Evolutionary conservation across 2,113 vertebrate species (phyloP).

Genomic region (Ictalurus punctatus): DNA sequence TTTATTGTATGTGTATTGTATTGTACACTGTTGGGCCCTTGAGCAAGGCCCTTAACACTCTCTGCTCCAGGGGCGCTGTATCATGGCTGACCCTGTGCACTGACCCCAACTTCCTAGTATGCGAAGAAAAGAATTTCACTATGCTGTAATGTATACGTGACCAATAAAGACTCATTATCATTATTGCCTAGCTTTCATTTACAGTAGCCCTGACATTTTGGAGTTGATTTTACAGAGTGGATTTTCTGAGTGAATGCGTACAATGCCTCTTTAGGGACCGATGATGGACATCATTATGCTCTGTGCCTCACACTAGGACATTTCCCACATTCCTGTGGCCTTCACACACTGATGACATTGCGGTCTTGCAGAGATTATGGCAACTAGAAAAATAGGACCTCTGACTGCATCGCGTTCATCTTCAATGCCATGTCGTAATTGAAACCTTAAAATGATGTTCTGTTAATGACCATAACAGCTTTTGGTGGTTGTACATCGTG

Average conservation of each 20-base stretch:
- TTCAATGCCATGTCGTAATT: not conserved
- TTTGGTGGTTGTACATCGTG: not conserved
- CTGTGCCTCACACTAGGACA: not conserved
- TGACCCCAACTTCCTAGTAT: no score
- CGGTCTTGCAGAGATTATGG: not conserved
- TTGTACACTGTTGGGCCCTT: no score
- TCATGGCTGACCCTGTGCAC: no score
- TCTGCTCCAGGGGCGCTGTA: no score
- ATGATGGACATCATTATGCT: not conserved
- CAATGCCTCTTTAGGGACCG: not conserved
- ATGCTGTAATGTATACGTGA: no score
- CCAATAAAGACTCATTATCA: no score
- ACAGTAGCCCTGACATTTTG: not conserved
- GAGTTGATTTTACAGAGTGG: not conserved
- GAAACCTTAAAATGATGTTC: not conserved
- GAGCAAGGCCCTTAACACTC: no score
- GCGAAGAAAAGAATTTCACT: no score
- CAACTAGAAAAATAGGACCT: not conserved
- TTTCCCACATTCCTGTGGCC: not conserved
- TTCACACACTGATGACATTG: not conserved
- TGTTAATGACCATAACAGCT: not conserved
- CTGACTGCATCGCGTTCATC: not conserved
- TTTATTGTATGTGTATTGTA: no score
- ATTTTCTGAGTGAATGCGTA: not conserved
- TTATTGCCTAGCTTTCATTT: not conserved